Evolutionary conservation across 2,113 vertebrate species (phyloP).

Genomic region (Seriola rivoliana): DNA sequence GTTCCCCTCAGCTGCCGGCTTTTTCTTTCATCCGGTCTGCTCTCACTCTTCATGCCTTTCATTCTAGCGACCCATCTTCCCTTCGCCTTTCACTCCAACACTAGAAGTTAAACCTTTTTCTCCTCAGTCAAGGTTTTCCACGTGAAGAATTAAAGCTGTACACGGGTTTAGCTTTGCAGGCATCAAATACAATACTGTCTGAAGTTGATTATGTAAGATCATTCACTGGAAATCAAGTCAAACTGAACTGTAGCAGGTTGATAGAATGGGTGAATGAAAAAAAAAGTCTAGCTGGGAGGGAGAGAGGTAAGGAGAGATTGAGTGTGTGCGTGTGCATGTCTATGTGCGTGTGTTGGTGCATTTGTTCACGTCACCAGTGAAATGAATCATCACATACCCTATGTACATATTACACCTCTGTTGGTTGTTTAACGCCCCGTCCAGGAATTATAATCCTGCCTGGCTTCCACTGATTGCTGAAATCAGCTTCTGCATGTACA

Average conservation of each 20-base stretch:
- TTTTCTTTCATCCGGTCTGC: conserved; percentile 66
- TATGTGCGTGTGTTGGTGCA: conserved; percentile 1
- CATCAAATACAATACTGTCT: conserved; percentile 18
- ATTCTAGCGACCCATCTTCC: conserved; percentile 52
- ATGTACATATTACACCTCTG: conserved; percentile 72
- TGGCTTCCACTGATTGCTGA: conserved; percentile 54
- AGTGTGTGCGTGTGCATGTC: conserved; percentile 15
- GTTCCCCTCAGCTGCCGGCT: conserved; percentile 75
- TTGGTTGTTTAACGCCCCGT: conserved; percentile 67
- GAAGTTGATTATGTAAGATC: conserved; percentile 49
- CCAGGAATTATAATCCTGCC: conserved; percentile 72
- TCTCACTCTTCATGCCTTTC: conserved; percentile 58
- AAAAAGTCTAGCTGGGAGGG: conserved; percentile 4
- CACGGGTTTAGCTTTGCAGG: conserved; percentile 24
- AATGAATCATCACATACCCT: conserved; percentile 64
- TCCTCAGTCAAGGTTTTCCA: conserved; percentile 42
- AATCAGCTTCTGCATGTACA: conserved; percentile 46
- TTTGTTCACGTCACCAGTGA: conserved; percentile 32
- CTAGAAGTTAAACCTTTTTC: conserved; percentile 46
- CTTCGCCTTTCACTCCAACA: conserved; percentile 42
- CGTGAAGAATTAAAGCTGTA: conserved; percentile 34
- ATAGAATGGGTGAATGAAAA: conserved; percentile 18
- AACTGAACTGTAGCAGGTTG: conserved; percentile 33
- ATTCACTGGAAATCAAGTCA: conserved; percentile 46
- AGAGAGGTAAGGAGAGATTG: background rate